Evolutionary conservation across 2,888 invertebrate genomes (phyloP), one percentile per base, ranked within the genome.

Genomic region (Netelia melanura): DNA sequence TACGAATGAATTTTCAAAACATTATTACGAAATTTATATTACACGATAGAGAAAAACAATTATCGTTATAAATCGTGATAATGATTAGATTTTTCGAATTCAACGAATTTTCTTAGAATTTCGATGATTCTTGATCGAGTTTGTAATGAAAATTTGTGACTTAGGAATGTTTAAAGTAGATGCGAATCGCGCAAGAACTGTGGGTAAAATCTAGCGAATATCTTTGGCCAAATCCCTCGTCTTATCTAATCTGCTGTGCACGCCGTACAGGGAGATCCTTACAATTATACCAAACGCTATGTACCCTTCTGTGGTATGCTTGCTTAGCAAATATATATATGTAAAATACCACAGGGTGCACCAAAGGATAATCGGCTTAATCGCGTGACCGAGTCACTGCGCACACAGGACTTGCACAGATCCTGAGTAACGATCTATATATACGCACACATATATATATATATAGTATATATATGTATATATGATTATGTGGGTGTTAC

Each of bases 311-410:
- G 48, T 48, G 48, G 48, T 14, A 14, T 30, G 5, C 30, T 30
- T 30, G 6, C 48, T 48, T 48, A 48, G 14, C 10, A 14, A 48
- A 48, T 48, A 48, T 48, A 48, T 48, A 48, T 48, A 48, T 48
- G 14, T 48, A 14, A 14, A 48, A 14, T 14, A 48, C 14, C 25
- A 61, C 54, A 71, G 23, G 75, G 72, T 80, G 85, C 79, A 79
- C 79, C 76, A 56, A 56, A 76, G 80, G 80, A 83, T 85, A 83
- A 85, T 83, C 85, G 76, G 80, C 56, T 79, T 84, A 84, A 82
- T 88, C 85, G 86, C 87, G 87, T 88, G 87, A 88, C 87, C 84
- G 72, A 84, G 84, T 86, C 79, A 80, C 87, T 86, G 80, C 76
- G 79, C 79, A 83, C 85, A 56, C 48, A 62, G 70, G 71, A 58